phyloP scores from a whole-genome alignment of 2,888 invertebrate genomes.

The Cetonia aurata region DNA sequence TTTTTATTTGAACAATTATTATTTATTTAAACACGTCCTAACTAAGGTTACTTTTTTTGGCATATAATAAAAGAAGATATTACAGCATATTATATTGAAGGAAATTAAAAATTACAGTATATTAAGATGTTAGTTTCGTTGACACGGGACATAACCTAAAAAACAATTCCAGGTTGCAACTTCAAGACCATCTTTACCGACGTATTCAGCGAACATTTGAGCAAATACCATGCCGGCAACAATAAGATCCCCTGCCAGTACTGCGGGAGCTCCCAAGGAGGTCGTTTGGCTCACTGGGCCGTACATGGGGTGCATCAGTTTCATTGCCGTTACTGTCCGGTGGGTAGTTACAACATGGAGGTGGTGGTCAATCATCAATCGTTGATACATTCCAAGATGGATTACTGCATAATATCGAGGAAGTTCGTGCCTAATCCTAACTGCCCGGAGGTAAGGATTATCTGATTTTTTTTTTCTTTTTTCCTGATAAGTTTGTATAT shows the following conservation, averaged over 20 bases:
- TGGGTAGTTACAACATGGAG: conserved; percentile 61
- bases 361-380: conserved; percentile 69
- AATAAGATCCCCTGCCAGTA: not conserved
- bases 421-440: conserved; percentile 46
- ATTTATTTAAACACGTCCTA: no score
- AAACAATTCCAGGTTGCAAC: conserved; percentile 41
- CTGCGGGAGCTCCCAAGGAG: not conserved
- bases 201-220: conserved; percentile 44
- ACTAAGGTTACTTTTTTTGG: no score
- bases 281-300: conserved; percentile 6
- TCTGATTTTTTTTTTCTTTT: not conserved
- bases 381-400: conserved; percentile 63
- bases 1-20: no score
- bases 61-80: no score
- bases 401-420: conserved; percentile 62
- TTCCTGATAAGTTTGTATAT: not conserved
- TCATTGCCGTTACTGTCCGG: conserved; percentile 69
- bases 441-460: conserved; percentile 42
- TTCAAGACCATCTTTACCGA: conserved; percentile 36
- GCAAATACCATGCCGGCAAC: conserved; percentile 2
- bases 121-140: no score
- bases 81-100: no score
- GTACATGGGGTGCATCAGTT: conserved; percentile 66
- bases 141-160: conserved; percentile 10
- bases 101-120: not conserved